Percentiles rank a stretch among this genome's conserved stretches.
phyloP scores from a whole-genome alignment of 2,113 vertebrate species.

The Neodon shergylaensis region DNA sequence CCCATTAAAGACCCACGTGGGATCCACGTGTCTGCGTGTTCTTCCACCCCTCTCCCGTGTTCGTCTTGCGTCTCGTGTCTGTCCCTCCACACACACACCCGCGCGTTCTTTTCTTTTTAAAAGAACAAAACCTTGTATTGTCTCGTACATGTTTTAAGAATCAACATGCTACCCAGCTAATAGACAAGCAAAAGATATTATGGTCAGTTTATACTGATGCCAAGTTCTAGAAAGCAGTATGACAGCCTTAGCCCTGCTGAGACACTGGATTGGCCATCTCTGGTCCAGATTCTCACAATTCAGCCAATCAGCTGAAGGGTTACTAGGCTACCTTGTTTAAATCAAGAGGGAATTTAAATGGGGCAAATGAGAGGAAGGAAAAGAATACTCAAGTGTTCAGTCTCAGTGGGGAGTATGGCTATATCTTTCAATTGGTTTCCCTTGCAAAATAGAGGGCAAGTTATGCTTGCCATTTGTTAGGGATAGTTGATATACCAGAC shows the following conservation, averaged over 20 bases:
- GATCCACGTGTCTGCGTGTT: too few relatives aligned
- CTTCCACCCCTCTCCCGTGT: too few relatives aligned
- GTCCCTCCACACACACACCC: too few relatives aligned
- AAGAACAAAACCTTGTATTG: too few relatives aligned
- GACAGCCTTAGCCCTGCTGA: background rate
- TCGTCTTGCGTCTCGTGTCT: too few relatives aligned
- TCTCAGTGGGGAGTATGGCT: background rate
- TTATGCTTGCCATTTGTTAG: background rate
- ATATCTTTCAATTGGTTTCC: background rate
- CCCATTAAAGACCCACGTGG: too few relatives aligned
- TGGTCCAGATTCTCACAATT: background rate
- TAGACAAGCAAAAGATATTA: background rate
- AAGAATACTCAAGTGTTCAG: background rate
- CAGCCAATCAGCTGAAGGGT: background rate
- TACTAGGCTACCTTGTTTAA: background rate
- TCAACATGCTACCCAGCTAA: background rate
- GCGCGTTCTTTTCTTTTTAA: too few relatives aligned
- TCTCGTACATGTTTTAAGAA: background rate
- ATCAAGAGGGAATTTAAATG: background rate
- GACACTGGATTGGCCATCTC: background rate
- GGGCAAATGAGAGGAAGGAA: background rate
- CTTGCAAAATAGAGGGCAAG: background rate
- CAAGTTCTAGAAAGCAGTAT: background rate
- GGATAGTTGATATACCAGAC: background rate
- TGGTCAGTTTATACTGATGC: background rate